A percentile compares a stretch with the other conserved stretches of the same genome.
Conservation (phyloP, 2,113 vertebrate genomes). For the Lepus americanus region DNA sequence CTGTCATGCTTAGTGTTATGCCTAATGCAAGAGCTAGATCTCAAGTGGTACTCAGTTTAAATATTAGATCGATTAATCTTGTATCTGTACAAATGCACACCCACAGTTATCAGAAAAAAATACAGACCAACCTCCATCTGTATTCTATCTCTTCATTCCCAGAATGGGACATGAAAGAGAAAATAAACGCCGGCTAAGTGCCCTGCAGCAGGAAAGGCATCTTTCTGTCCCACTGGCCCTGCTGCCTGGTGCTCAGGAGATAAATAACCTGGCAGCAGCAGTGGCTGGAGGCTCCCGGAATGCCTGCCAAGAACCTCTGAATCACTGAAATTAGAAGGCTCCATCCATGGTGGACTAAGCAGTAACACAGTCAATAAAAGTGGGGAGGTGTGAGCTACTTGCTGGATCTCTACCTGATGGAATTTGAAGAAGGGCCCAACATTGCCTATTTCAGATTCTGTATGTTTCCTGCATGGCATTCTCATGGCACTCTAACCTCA, state of each 20-base stretch:
- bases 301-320: constrained; percentile 4
- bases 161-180: not conserved
- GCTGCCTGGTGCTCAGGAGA: constrained; percentile 7
- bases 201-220: not conserved
- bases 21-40: not conserved
- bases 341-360: not conserved
- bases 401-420: constrained; percentile 18
- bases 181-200: not conserved
- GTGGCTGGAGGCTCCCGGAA: not conserved
- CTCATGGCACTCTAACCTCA: not conserved
- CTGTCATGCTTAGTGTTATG: not conserved
- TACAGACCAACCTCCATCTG: constrained; percentile 15
- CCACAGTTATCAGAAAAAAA: not conserved
- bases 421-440: constrained; percentile 66
- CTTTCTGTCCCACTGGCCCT: not conserved
- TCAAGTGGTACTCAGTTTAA: not conserved
- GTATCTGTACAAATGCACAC: not conserved
- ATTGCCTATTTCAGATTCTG: constrained; percentile 53
- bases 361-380: constrained; percentile 72
- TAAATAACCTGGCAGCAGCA: constrained; percentile 44
- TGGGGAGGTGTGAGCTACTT: constrained; percentile 66
- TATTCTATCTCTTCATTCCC: not conserved
- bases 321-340: constrained; percentile 45
- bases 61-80: not conserved
- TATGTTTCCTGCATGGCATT: constrained; percentile 3